Conservation (phyloP, 2,797 vertebrate species). For the Chelonia mydas region DNA sequence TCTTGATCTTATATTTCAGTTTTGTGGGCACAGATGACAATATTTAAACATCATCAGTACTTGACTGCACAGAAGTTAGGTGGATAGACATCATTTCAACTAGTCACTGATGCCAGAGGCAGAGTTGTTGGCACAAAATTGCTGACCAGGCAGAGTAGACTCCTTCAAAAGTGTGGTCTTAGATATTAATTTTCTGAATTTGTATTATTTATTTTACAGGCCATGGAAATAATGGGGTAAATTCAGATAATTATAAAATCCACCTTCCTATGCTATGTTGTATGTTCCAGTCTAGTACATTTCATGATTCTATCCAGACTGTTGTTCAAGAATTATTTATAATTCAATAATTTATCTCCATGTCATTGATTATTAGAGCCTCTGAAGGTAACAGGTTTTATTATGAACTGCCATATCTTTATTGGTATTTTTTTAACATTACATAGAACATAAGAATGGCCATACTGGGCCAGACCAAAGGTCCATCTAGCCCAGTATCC, state of each 20-base stretch:
- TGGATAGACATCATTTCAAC: neutral
- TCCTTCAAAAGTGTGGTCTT: neutral
- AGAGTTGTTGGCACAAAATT: neutral
- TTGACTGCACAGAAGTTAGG: neutral
- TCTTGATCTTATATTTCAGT: neutral
- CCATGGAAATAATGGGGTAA: neutral
- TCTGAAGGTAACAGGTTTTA: neutral
- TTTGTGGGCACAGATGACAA: neutral
- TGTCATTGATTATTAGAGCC: neutral
- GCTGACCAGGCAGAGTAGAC: neutral
- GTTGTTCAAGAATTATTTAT: neutral
- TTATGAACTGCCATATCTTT: neutral
- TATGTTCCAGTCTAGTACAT: neutral
- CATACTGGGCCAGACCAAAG: too few species aligned
- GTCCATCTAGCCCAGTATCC: too few species aligned
- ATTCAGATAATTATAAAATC: neutral
- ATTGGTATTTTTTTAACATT: neutral
- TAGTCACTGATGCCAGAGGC: neutral
- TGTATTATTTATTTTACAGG: neutral
- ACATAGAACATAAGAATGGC: too few species aligned
- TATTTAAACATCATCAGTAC: neutral
- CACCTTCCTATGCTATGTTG: neutral
- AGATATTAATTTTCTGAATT: neutral
- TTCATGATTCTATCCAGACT: neutral
- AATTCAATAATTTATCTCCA: neutral